phyloP scores from a whole-genome alignment of 2,113 vertebrate genomes.

The Polypterus bichir region DNA sequence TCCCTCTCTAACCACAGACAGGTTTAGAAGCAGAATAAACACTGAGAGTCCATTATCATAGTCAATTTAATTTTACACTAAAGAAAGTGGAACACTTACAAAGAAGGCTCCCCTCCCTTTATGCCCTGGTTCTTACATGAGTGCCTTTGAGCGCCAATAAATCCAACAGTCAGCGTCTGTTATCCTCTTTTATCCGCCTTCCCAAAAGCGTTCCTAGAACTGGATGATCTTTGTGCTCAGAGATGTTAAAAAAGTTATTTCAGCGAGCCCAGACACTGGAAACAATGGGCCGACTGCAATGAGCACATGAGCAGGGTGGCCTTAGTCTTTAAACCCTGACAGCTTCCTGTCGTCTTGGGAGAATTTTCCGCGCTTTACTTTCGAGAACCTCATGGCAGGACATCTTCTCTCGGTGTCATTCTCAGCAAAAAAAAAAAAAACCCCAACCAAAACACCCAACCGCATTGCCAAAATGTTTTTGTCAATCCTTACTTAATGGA shows the following conservation, averaged over 20 bases:
- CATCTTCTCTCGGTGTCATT: not conserved
- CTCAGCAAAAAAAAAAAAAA: not conserved
- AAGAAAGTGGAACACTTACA: not conserved
- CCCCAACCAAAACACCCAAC: too few relatives aligned
- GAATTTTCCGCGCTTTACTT: not conserved
- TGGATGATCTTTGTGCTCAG: not conserved
- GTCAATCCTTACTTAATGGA: too few relatives aligned
- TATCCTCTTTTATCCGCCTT: not conserved
- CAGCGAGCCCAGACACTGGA: not conserved
- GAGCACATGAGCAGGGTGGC: constrained; percentile 6
- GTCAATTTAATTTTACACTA: not conserved
- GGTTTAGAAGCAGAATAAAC: not conserved
- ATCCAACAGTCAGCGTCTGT: not conserved
- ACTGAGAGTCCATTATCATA: not conserved
- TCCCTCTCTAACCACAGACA: not conserved
- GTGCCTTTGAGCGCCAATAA: not conserved
- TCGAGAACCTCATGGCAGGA: not conserved
- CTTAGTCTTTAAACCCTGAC: not conserved
- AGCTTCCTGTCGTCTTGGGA: not conserved
- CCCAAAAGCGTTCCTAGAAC: not conserved
- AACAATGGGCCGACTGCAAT: not conserved
- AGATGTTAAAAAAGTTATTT: not conserved
- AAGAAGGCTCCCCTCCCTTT: not conserved
- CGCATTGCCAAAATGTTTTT: too few relatives aligned
- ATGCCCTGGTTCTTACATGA: not conserved